A percentile compares a stretch with the other conserved stretches of the same genome.
Conservation (phyloP, 2,888 invertebrate species). For the Drosophila multiciliata region DNA sequence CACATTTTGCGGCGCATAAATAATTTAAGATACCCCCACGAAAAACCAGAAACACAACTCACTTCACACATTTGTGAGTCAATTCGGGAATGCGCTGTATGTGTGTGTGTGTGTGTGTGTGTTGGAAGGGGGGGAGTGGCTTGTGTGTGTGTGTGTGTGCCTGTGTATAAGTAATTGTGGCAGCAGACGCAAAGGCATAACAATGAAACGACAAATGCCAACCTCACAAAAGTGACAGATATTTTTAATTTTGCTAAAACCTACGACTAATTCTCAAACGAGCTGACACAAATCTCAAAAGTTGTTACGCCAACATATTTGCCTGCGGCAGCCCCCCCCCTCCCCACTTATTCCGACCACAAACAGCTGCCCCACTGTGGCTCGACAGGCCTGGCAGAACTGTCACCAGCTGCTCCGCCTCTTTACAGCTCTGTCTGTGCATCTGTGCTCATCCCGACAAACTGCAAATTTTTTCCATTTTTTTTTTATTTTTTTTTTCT, state of each 20-base stretch:
- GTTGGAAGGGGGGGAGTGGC: background rate
- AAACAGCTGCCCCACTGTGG: background rate
- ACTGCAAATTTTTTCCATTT: constrained; percentile 30
- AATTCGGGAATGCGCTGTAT: constrained; percentile 12
- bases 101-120: constrained; percentile 1
- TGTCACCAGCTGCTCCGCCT: constrained; percentile 50
- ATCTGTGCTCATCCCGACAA: constrained; percentile 35
- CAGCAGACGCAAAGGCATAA: constrained; percentile 42
- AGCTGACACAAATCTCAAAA: constrained; percentile 81
- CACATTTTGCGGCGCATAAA: constrained; percentile 79
- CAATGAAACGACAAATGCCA: constrained; percentile 73
- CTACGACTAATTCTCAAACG: constrained; percentile 81
- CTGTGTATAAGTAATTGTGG: constrained; percentile 25
- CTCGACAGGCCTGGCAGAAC: constrained; percentile 31
- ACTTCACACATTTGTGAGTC: constrained; percentile 37
- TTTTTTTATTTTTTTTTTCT: constrained; percentile 20
- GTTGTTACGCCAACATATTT: constrained; percentile 67
- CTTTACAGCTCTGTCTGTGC: constrained; percentile 35
- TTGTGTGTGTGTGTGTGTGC: background rate
- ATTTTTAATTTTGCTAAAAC: constrained; percentile 79
- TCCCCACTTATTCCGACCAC: background rate
- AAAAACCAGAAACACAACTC: constrained; percentile 7
- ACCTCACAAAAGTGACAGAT: constrained; percentile 68
- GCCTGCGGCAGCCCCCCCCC: constrained; percentile 26
- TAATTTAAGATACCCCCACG: constrained; percentile 56